Percentiles rank a stretch among this genome's conserved stretches.
Evolutionary conservation across 2,888 invertebrate genomes (phyloP).

Genomic region (Crepidodera aurea): DNA sequence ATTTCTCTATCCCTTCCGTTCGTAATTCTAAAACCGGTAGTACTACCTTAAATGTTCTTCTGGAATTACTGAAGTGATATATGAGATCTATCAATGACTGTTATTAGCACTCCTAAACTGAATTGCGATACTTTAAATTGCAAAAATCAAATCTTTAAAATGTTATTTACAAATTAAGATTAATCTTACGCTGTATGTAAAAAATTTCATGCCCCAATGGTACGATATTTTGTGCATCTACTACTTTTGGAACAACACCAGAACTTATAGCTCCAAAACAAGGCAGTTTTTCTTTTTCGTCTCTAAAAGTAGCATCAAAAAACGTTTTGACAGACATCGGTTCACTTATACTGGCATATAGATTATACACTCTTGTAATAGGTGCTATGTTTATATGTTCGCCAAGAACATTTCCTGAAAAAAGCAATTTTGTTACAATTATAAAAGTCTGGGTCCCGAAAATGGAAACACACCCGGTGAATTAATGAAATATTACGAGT

Average conservation of each 20-base stretch:
- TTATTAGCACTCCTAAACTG: too few relatives aligned
- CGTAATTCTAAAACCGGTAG: too few relatives aligned
- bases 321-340: constrained; percentile 49
- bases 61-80: too few relatives aligned
- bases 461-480: too few relatives aligned
- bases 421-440: not conserved
- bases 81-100: too few relatives aligned
- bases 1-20: too few relatives aligned
- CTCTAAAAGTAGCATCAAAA: constrained; percentile 43
- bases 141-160: too few relatives aligned
- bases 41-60: too few relatives aligned
- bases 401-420: constrained; percentile 44
- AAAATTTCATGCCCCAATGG: constrained; percentile 28
- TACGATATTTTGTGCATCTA: constrained; percentile 33
- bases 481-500: too few relatives aligned
- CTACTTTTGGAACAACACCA: not conserved
- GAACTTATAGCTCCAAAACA: constrained; percentile 39
- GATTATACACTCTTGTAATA: constrained; percentile 46
- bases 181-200: constrained; percentile 31
- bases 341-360: constrained; percentile 52
- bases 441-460: too few relatives aligned
- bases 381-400: constrained; percentile 49
- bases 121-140: too few relatives aligned
- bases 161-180: too few relatives aligned
- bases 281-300: constrained; percentile 39